Percentiles rank a stretch among this genome's conserved stretches.
Evolutionary conservation across 2,888 invertebrate genomes (phyloP).

Genomic region (Andricus quercusramuli): DNA sequence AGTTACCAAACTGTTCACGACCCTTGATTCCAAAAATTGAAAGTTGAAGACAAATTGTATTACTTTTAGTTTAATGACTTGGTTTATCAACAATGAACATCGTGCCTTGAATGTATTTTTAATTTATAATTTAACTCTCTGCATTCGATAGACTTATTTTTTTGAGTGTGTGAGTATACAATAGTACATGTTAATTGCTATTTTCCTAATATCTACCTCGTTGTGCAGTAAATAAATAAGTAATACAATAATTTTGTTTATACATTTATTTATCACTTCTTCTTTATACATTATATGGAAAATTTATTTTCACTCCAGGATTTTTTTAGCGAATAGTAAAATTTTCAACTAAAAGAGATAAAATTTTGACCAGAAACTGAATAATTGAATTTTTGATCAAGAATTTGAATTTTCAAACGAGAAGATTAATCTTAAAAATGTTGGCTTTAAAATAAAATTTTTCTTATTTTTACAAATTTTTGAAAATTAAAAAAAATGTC

Average conservation of each 20-base stretch:
- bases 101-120: background rate
- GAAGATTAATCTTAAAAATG: no score
- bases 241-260: background rate
- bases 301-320: no score
- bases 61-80: conserved; percentile 47
- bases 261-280: background rate
- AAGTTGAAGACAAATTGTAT: background rate
- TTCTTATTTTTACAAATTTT: no score
- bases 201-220: background rate
- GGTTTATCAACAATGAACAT: background rate
- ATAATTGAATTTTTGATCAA: no score
- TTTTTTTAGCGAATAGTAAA: no score
- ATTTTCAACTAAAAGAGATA: no score
- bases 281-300: no score
- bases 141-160: background rate
- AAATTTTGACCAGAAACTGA: no score
- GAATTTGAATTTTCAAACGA: no score
- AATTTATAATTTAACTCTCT: background rate
- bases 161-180: background rate
- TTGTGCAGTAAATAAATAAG: background rate
- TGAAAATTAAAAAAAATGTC: no score
- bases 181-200: no score
- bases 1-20: conserved; percentile 82
- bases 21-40: conserved; percentile 57
- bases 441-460: no score